Percentiles rank a stretch among this genome's conserved stretches.
phyloP scores from a whole-genome alignment of 1,140 invertebrate genomes.

The Halesus radiatus region DNA sequence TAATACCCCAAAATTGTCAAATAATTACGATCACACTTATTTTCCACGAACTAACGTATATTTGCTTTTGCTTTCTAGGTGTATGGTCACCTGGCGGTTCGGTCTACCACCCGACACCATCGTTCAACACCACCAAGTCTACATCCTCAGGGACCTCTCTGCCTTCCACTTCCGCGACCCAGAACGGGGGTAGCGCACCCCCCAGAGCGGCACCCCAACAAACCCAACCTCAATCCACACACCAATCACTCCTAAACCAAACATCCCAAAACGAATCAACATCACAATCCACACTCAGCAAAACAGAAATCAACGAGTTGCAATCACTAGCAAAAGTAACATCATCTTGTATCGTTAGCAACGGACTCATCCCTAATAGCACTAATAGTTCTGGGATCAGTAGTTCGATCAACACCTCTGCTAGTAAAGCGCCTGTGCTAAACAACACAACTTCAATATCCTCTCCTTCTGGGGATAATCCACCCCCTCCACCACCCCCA shows the following conservation, averaged over 20 bases:
- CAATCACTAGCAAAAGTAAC: constrained; percentile 3
- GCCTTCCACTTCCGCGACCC: background rate
- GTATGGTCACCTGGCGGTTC: constrained; percentile 66
- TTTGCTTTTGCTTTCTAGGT: constrained; percentile 60
- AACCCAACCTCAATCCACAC: background rate
- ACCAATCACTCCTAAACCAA: background rate
- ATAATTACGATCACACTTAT: no score
- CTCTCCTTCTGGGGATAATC: constrained; percentile 49
- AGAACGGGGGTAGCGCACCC: constrained; percentile 4
- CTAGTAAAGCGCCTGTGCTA: background rate
- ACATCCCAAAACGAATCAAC: background rate
- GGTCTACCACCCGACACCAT: background rate
- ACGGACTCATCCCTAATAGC: constrained; percentile 57
- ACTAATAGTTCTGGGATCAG: constrained; percentile 5
- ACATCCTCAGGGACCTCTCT: background rate
- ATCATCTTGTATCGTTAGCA: constrained; percentile 59
- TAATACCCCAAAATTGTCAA: no score
- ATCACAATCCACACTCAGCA: background rate
- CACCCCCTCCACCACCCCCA: constrained; percentile 70
- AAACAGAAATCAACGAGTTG: constrained; percentile 3
- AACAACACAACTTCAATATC: background rate
- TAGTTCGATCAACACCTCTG: constrained; percentile 33
- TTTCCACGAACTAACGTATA: no score
- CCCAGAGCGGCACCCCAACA: background rate
- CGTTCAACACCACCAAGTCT: constrained; percentile 10